Evolutionary conservation across 2,888 invertebrate genomes (phyloP).

Genomic region (Phengaris alcon): DNA sequence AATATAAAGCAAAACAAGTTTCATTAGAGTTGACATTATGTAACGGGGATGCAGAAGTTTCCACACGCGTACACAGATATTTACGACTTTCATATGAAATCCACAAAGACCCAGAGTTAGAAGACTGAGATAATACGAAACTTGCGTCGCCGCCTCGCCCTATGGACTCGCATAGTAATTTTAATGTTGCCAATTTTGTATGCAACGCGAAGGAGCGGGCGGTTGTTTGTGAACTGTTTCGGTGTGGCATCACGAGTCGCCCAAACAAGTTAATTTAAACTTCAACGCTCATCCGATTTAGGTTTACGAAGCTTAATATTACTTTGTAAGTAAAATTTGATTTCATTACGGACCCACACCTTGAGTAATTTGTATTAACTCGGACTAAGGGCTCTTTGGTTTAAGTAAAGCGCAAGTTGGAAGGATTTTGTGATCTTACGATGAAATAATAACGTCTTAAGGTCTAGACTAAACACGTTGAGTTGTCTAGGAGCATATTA

Average conservation of each 20-base stretch:
- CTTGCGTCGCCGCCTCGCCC: slow-evolving; percentile 31
- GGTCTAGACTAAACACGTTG: slow-evolving; percentile 1
- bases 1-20: slow-evolving; percentile 15
- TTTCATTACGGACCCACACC: slow-evolving; percentile 42
- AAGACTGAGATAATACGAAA: slow-evolving; percentile 33
- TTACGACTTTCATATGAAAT: slow-evolving; percentile 33
- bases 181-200: slow-evolving; percentile 55
- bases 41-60: slow-evolving; percentile 27
- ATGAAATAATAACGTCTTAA: slow-evolving; percentile 1
- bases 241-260: slow-evolving; percentile 46
- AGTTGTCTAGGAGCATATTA: no score
- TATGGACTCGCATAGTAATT: slow-evolving; percentile 35
- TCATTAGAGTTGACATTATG: slow-evolving; percentile 19
- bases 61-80: slow-evolving; percentile 28
- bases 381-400: slow-evolving; percentile 7
- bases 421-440: not conserved
- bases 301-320: slow-evolving; percentile 56
- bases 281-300: slow-evolving; percentile 63
- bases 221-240: slow-evolving; percentile 57
- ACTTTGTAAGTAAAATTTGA: slow-evolving; percentile 55
- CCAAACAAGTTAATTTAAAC: slow-evolving; percentile 72
- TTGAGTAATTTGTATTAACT: slow-evolving; percentile 32
- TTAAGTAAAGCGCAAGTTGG: slow-evolving; percentile 18
- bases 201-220: slow-evolving; percentile 51
- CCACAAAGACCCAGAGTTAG: slow-evolving; percentile 31